These are phyloP conservation scores for Nesidiocoris tenuis DNA, from an alignment of 2,888 invertebrate species.

Conservation along the genomic window DNA sequence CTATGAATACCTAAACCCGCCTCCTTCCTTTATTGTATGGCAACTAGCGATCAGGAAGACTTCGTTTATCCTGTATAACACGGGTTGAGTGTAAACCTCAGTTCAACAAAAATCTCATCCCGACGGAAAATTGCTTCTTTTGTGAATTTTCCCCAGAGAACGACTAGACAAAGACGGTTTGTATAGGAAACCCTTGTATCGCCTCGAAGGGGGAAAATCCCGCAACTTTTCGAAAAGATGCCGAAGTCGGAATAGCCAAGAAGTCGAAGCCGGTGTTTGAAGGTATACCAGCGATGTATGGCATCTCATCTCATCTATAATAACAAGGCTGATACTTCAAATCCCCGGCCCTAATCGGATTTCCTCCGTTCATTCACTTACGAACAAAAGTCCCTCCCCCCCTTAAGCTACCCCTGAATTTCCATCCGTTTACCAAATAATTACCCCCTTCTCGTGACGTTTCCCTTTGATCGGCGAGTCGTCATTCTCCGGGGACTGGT, in stretches of 20 bases:
- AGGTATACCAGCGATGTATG: neutral
- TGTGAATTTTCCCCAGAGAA: neutral
- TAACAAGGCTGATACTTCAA: neutral
- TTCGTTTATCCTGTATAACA: too few species aligned
- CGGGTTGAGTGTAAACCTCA: too few species aligned
- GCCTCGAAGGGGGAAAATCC: too few species aligned
- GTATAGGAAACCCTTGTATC: neutral
- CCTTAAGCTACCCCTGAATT: constrained; percentile 5
- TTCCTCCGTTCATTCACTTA: constrained; percentile 31
- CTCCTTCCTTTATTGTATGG: too few species aligned
- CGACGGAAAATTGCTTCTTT: neutral
- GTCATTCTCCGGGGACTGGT: constrained; percentile 25
- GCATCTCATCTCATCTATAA: neutral
- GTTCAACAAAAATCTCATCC: too few species aligned
- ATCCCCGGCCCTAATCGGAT: constrained; percentile 24
- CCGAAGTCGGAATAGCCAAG: too few species aligned
- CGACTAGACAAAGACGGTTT: neutral
- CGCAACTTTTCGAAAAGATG: neutral
- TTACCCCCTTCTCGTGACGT: constrained; percentile 12
- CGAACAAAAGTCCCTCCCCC: constrained; percentile 25
- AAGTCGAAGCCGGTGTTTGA: neutral
- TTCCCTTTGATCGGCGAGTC: constrained; percentile 34
- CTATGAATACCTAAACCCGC: too few species aligned
- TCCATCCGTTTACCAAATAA: constrained; percentile 32
- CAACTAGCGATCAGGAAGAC: too few species aligned